phyloP scores from a whole-genome alignment of 1,140 invertebrate genomes.

The Caerostris darwini region DNA sequence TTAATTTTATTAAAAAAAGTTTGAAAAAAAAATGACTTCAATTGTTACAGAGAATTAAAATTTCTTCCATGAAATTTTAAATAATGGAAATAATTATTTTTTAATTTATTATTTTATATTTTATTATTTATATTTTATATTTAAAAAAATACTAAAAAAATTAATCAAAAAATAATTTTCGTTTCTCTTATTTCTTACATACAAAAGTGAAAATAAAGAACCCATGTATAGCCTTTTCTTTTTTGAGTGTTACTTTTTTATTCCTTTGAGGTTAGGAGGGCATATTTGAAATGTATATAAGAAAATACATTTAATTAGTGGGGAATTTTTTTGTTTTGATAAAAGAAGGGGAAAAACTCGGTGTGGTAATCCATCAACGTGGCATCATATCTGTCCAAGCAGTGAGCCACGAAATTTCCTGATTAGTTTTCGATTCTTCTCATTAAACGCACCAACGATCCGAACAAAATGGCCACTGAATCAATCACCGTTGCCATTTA shows the following conservation, averaged over 20 bases:
- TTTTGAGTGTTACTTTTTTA: not conserved
- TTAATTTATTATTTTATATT: too few relatives aligned
- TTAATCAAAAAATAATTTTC: too few relatives aligned
- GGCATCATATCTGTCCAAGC: constrained; percentile 72
- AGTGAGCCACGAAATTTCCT: constrained; percentile 76
- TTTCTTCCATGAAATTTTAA: too few relatives aligned
- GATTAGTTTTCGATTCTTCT: constrained; percentile 77
- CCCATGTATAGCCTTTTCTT: too few relatives aligned
- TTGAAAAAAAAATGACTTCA: too few relatives aligned
- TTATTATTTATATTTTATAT: too few relatives aligned
- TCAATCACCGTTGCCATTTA: constrained; percentile 76
- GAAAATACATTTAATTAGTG: constrained; percentile 65
- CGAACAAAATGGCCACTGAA: constrained; percentile 73
- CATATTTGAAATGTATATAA: constrained; percentile 25
- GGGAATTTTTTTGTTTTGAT: constrained; percentile 38
- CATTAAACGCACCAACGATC: constrained; percentile 75
- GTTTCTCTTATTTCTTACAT: too few relatives aligned
- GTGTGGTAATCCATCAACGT: constrained; percentile 60
- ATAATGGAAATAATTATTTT: too few relatives aligned
- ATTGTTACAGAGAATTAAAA: too few relatives aligned
- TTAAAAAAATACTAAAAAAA: too few relatives aligned
- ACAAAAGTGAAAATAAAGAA: too few relatives aligned
- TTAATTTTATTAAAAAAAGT: too few relatives aligned
- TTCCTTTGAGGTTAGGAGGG: not conserved
- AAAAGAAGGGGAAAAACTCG: constrained; percentile 13